These are phyloP conservation scores for Zootoca vivipara DNA, from an alignment of 2,113 vertebrate species.

Conservation along the genomic window DNA sequence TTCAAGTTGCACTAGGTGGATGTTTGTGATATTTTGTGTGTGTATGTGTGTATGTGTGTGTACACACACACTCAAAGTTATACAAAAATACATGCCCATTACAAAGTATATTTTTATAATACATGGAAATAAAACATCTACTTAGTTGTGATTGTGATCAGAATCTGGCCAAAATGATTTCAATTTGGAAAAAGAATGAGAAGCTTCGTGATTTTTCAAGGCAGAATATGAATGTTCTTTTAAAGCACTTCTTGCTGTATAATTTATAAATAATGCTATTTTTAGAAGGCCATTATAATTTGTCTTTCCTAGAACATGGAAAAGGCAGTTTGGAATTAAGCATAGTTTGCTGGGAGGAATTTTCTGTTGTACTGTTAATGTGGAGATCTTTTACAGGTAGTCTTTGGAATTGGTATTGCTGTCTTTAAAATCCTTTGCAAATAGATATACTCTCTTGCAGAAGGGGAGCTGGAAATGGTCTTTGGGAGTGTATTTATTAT, in stretches of 20 bases:
- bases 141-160: neutral
- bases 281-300: conserved; percentile 6
- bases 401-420: neutral
- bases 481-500: conserved; percentile 8
- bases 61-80: no score
- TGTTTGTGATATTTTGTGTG: no score
- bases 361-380: conserved; percentile 27
- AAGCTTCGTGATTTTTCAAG: conserved; percentile 16
- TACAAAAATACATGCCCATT: no score
- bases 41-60: no score
- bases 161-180: neutral
- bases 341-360: conserved; percentile 16
- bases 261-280: conserved; percentile 13
- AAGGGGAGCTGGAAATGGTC: neutral
- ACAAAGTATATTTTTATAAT: no score
- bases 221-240: conserved; percentile 10
- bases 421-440: conserved; percentile 14
- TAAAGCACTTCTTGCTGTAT: neutral
- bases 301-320: conserved; percentile 19
- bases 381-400: conserved; percentile 19
- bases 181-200: neutral
- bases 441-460: neutral
- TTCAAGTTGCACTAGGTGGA: neutral
- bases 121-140: no score
- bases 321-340: conserved; percentile 36